Conservation (phyloP, 2,113 vertebrate genomes). For the Rhabdomys dilectus region DNA sequence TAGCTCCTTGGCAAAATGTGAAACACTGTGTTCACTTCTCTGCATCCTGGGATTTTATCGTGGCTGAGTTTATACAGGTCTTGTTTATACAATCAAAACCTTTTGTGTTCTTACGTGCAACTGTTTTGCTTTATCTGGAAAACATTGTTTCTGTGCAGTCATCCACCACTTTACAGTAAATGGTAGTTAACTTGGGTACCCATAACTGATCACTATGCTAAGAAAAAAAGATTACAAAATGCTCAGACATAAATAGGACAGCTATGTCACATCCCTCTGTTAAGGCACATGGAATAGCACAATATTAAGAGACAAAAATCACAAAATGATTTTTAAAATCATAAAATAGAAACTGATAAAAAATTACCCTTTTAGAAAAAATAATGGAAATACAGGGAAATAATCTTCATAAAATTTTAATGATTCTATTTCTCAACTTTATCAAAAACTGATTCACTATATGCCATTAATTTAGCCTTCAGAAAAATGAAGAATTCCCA, state of each 20-base stretch:
- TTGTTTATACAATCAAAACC: too few species aligned
- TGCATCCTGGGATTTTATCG: too few species aligned
- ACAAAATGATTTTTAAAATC: background rate
- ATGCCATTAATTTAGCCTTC: background rate
- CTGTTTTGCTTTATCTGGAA: background rate
- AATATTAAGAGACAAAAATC: background rate
- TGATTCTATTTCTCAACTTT: background rate
- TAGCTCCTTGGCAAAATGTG: too few species aligned
- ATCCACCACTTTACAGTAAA: background rate
- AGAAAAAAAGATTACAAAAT: background rate
- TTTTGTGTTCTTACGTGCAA: background rate
- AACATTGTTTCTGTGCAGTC: background rate
- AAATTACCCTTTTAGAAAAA: background rate
- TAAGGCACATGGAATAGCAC: background rate
- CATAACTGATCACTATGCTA: background rate
- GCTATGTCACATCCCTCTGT: background rate
- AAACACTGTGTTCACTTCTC: too few species aligned
- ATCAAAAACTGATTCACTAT: background rate
- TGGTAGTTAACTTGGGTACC: background rate
- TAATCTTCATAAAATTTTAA: background rate
- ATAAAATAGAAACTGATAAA: conserved; percentile 32
- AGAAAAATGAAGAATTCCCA: background rate
- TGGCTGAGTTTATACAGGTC: too few species aligned
- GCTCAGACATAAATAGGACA: background rate
- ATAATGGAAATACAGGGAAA: background rate